Evolutionary conservation across 1,140 invertebrate genomes (phyloP).

Genomic region (Venturia canescens): DNA sequence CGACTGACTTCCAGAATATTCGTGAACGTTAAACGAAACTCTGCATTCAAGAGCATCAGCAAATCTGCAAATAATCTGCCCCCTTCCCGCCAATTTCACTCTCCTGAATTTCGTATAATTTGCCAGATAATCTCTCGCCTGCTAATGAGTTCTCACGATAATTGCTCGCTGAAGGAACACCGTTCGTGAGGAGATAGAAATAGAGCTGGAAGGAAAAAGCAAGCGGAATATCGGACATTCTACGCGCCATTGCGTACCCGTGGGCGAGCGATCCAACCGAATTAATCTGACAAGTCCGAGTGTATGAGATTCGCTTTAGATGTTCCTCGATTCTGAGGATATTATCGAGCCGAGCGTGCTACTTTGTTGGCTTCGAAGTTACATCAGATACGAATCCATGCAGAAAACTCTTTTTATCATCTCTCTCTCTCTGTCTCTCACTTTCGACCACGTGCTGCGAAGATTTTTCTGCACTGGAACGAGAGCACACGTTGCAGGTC

Average conservation of each 20-base stretch:
- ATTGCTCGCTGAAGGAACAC: conserved; percentile 19
- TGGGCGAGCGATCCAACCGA: not conserved
- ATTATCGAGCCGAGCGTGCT: conserved; percentile 1
- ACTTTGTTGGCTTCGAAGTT: conserved; percentile 9
- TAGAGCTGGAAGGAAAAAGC: not conserved
- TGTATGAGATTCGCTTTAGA: conserved; percentile 7
- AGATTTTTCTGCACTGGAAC: not conserved
- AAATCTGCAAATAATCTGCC: not conserved
- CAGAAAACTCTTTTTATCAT: not conserved
- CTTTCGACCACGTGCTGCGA: not conserved
- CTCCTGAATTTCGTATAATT: conserved; percentile 8
- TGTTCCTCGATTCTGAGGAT: conserved; percentile 12
- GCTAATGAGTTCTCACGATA: conserved; percentile 39
- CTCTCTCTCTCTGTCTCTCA: conserved; percentile 1
- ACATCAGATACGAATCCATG: not conserved
- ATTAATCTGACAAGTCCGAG: conserved; percentile 38
- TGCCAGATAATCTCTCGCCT: conserved; percentile 27
- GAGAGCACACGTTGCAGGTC: not conserved
- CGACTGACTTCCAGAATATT: no score
- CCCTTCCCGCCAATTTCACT: no score
- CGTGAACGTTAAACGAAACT: conserved; percentile 46
- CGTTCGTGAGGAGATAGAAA: not conserved
- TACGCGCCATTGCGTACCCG: not conserved
- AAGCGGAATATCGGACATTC: conserved; percentile 29
- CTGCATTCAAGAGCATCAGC: conserved; percentile 26